Evolutionary conservation across 2,797 vertebrate species (phyloP).

Genomic region (Botia almorhae): DNA sequence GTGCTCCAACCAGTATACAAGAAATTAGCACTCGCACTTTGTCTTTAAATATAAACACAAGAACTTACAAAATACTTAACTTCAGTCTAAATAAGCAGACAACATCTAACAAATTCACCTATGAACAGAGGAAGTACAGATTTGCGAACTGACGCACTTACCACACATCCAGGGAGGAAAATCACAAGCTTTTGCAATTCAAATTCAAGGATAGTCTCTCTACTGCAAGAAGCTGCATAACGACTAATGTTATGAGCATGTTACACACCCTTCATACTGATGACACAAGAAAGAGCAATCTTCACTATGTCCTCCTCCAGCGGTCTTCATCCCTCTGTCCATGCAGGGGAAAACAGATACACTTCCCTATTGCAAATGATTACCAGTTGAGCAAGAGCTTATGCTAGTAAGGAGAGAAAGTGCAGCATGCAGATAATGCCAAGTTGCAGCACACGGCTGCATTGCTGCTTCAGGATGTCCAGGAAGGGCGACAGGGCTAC

Average conservation of each 20-base stretch:
- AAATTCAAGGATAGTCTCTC: slow-evolving; percentile 36
- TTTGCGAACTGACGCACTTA: slow-evolving; percentile 10
- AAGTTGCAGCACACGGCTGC: slow-evolving; percentile 7
- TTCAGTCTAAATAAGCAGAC: too few species aligned
- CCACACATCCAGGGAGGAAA: background rate
- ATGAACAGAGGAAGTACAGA: background rate
- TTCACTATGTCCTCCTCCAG: slow-evolving; percentile 29
- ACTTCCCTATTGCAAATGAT: slow-evolving; percentile 47
- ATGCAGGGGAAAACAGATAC: slow-evolving; percentile 44
- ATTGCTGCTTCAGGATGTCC: background rate
- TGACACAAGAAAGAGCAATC: slow-evolving; percentile 39
- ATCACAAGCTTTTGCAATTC: slow-evolving; percentile 43
- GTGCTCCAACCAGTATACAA: background rate
- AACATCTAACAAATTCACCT: background rate
- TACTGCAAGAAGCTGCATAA: slow-evolving; percentile 16
- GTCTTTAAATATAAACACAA: background rate
- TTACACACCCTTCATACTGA: slow-evolving; percentile 37
- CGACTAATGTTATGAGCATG: slow-evolving; percentile 32
- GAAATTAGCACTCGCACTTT: background rate
- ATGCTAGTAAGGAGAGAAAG: background rate
- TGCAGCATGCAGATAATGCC: slow-evolving; percentile 1
- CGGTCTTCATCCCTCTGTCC: slow-evolving; percentile 26
- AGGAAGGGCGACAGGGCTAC: slow-evolving; percentile 23
- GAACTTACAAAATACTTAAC: background rate
- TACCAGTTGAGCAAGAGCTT: slow-evolving; percentile 29